Evolutionary conservation across 1,140 invertebrate genomes (phyloP), one percentile per base, ranked within the genome.

Genomic region (Drosophila ercepeae): DNA sequence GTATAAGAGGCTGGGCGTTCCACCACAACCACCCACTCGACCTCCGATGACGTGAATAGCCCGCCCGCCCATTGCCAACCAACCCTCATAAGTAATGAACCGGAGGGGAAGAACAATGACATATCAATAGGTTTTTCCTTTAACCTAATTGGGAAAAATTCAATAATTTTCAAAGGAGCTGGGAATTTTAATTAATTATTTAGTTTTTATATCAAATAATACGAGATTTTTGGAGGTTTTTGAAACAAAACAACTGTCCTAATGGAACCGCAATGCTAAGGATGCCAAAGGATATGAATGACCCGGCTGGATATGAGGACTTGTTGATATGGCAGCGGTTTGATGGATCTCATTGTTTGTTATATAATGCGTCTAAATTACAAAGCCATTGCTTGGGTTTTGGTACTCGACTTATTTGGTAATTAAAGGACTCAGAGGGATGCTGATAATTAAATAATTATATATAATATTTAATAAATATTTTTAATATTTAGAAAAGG

Each of bases 281-380:
- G 45, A 44, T 39, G 16, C 23, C 4, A 49, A 49, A 39, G 13
- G 48, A 52, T 32, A 50, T 41, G 46, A n/a, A 27, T 41, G 8
- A 25, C 19, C 21, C 19, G 36, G n/a, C n/a, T n/a, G n/a, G n/a
- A n/a, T 34, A 6, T 44, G 58, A 27, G 59, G 54, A 84, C 81
- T 74, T 84, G 81, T 84, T 84, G 82, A 81, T 77, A 86, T 88
- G 67, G 65, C 67, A 84, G 68, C 61, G 48, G 6, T n/a, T 23
- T 23, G 25, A 42, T 39, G 41, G 52, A 4, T 36, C 39, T 71
- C 64, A 57, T 75, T 70, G 58, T 51, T 41, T 59, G 61, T 63
- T 83, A 60, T 50, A 36, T 58, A 57, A 68, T 59, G 41, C 23
- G 29, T 6, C 0, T 54, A 16, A 46, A 18, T 44, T 32, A 50